phyloP scores from a whole-genome alignment of 2,797 vertebrate species.

The Pristis pectinata region DNA sequence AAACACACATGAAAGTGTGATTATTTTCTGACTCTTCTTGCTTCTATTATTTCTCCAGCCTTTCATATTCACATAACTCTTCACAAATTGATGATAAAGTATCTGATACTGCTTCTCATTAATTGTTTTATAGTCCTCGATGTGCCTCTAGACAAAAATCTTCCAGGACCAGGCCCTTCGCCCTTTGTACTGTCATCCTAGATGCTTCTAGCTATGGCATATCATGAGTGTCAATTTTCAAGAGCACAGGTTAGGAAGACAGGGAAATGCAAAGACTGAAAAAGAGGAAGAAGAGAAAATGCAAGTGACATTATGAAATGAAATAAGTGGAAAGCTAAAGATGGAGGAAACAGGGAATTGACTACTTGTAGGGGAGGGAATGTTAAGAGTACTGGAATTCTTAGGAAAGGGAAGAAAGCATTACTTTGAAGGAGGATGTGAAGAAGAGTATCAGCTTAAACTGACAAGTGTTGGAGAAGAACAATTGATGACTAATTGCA shows the following conservation, averaged over 20 bases:
- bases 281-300: not conserved
- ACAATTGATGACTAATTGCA: not conserved
- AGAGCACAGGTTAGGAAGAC: not conserved
- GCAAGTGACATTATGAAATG: not conserved
- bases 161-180: not conserved
- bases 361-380: not conserved
- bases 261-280: not conserved
- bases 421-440: not conserved
- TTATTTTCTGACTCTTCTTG: not conserved
- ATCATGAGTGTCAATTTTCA: not conserved
- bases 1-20: constrained; percentile 13
- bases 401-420: too few relatives aligned
- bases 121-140: not conserved
- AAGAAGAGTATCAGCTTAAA: not conserved
- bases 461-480: not conserved
- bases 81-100: not conserved
- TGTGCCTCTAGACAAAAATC: not conserved
- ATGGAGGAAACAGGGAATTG: not conserved
- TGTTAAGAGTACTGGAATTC: not conserved
- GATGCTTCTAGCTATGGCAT: not conserved
- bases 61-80: not conserved
- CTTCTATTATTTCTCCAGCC: constrained; percentile 2
- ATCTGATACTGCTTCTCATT: not conserved
- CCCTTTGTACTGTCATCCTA: not conserved
- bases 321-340: not conserved